Percentiles rank a stretch among this genome's conserved stretches.
Conservation (phyloP, 2,888 invertebrate species). For the Lepidochrysops patricia region DNA sequence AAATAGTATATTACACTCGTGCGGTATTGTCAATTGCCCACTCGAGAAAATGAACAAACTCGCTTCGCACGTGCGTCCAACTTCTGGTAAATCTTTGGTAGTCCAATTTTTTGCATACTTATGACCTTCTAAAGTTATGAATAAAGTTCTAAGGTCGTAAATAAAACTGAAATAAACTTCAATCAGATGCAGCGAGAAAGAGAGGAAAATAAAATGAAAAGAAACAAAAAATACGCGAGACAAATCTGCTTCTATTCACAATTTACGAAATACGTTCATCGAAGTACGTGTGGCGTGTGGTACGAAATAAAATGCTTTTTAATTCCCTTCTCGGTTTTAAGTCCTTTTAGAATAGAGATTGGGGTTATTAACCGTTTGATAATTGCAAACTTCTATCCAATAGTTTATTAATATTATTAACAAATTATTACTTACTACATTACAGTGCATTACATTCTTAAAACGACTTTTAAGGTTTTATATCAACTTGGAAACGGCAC, state of each 20-base stretch:
- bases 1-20: no score
- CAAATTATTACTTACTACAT: no score
- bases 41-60: no score
- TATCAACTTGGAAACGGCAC: no score
- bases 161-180: background rate
- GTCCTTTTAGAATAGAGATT: background rate
- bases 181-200: background rate
- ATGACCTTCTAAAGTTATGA: background rate
- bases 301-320: background rate
- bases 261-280: background rate
- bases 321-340: background rate
- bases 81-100: no score
- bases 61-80: no score
- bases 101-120: background rate
- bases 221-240: background rate
- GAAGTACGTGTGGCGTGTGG: background rate
- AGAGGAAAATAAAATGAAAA: background rate
- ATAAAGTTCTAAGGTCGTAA: background rate
- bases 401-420: background rate
- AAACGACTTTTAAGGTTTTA: no score
- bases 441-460: no score
- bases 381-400: background rate
- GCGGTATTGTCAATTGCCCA: no score
- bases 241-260: background rate
- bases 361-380: background rate